phyloP scores from a whole-genome alignment of 23 tunicate species.

The Styela clava region DNA sequence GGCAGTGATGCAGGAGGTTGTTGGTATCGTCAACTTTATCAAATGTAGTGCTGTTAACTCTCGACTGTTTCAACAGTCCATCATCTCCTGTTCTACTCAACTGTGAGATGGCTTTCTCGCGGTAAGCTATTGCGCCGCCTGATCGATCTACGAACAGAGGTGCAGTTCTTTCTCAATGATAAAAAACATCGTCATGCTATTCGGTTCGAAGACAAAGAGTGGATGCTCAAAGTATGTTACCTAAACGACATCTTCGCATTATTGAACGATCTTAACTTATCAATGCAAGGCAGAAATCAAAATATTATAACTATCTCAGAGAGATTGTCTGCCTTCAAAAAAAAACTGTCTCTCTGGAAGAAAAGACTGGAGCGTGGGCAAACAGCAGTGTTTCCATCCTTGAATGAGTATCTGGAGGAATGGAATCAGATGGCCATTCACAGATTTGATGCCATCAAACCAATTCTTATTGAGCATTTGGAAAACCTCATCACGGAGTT shows the following conservation, averaged over 20 bases:
- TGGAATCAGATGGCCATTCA: conserved; percentile 43
- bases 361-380: conserved; percentile 38
- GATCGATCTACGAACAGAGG: conserved; percentile 42
- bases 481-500: conserved; percentile 58
- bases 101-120: conserved; percentile 48
- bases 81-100: conserved; percentile 33
- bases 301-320: conserved; percentile 47
- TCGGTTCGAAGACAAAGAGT: conserved; percentile 32
- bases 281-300: conserved; percentile 56
- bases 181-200: conserved; percentile 39
- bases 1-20: conserved; percentile 48
- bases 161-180: conserved; percentile 41
- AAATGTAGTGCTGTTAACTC: conserved; percentile 67
- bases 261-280: conserved; percentile 34
- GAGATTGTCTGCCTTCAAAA: conserved; percentile 67
- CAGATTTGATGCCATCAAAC: conserved; percentile 56
- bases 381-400: conserved; percentile 37
- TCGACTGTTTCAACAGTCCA: conserved; percentile 61
- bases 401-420: conserved; percentile 46
- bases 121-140: conserved; percentile 57
- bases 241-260: conserved; percentile 40
- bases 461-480: conserved; percentile 33
- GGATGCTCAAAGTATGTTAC: conserved; percentile 55
- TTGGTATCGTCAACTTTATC: conserved; percentile 47
- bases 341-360: conserved; percentile 49